phyloP scores from a whole-genome alignment of 2,113 vertebrate species.

The Dendropsophus ebraccatus region DNA sequence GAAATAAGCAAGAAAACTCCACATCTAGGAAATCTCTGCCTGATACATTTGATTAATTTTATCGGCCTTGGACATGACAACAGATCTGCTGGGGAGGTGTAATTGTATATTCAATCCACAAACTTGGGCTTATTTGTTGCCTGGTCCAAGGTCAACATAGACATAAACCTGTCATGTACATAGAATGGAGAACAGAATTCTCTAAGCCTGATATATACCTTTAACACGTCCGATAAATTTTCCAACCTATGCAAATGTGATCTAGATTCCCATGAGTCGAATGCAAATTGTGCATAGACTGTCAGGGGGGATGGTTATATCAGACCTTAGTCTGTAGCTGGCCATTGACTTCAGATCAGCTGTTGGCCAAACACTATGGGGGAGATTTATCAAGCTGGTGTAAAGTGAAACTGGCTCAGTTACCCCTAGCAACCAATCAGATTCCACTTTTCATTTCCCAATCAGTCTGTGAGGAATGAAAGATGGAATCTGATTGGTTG shows the following conservation, averaged over 20 bases:
- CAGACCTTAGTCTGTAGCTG: not conserved
- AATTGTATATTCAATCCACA: slow-evolving; percentile 1
- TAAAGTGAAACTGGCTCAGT: too few species aligned
- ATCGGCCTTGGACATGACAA: slow-evolving; percentile 2
- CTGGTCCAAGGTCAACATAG: not conserved
- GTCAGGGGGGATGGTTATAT: not conserved
- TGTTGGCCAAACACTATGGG: too few species aligned
- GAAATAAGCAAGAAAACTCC: not conserved
- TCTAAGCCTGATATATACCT: not conserved
- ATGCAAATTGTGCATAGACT: not conserved
- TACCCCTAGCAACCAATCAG: too few species aligned
- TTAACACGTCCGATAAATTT: not conserved
- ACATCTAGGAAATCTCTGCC: slow-evolving; percentile 6
- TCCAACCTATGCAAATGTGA: not conserved
- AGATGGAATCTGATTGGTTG: too few species aligned
- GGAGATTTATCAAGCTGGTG: too few species aligned
- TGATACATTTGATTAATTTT: not conserved
- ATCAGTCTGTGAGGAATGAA: too few species aligned
- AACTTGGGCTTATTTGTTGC: not conserved
- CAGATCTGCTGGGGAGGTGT: not conserved
- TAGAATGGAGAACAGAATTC: not conserved
- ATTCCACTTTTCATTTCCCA: too few species aligned
- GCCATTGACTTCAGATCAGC: too few species aligned
- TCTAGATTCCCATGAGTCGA: not conserved
- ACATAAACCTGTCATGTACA: not conserved